Evolutionary conservation across 2,113 vertebrate species (phyloP), one percentile per base, ranked within the genome.

Genomic region (Pyxicephalus adspersus): DNA sequence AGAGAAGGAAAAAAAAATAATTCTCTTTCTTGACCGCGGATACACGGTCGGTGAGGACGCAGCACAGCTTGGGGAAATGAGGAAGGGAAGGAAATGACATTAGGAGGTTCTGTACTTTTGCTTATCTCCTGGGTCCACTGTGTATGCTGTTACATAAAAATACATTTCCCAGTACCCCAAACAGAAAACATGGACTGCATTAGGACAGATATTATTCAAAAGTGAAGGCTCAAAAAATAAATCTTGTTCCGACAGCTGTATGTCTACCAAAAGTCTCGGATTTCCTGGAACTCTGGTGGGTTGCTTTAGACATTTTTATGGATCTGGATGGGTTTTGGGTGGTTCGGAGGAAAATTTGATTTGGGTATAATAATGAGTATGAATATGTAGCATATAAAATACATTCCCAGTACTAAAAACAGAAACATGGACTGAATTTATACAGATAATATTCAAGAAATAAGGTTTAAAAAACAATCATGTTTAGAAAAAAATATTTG

Each of bases 81-180:
- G 23, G 20, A 38, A 63, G 74, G 1, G 11, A 63, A 52, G 74
- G 22, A 64, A 76, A 64, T 76, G 16, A 63, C 61, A 64, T 64
- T 28, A 51, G 73, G 64, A 34, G 28, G 34, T 18, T 31, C 29
- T 75, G 55, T 61, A 63, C 26, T 63, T 45, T 45, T 45, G n/a
- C 67, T 68, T 51, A 51, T 25, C 15, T 45, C 29, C 38, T 28
- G 34, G 15, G n/a, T 23, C 65, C 34, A 17, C 34, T 17, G 34
- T 67, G n/a, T 51, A 70, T 52, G 50, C 45, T 52, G 1, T 2
- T 50, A 70, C 45, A 17, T 52, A 19, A 70, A 26, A 25, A 70
- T 13, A 70, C n/a, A 58, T 58, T 58, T 58, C 57, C 57, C 22
- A 58, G 57, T 22, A 58, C 3, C 57, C 22, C 8, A 58, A 58